Percentiles rank a stretch among this genome's conserved stretches.
phyloP scores from a whole-genome alignment of 2,888 invertebrate species.

The Druceiella hillmani region DNA sequence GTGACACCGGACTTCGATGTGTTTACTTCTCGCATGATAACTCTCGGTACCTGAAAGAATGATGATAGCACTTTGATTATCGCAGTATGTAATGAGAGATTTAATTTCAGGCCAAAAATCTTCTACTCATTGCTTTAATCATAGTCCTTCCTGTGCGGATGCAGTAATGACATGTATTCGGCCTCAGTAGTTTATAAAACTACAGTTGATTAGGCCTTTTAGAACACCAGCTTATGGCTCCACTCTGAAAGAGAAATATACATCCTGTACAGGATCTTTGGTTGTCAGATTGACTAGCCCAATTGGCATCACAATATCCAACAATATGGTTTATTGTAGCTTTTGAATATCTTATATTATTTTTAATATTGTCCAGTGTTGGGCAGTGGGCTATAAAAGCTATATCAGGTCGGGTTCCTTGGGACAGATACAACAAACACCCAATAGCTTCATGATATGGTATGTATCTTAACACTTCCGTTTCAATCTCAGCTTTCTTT shows the following conservation, averaged over 20 bases:
- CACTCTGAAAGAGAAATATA: too few relatives aligned
- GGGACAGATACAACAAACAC: slow-evolving; percentile 7
- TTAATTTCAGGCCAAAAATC: slow-evolving; percentile 12
- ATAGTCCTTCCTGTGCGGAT: slow-evolving; percentile 18
- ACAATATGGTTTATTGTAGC: too few relatives aligned
- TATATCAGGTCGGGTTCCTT: too few relatives aligned
- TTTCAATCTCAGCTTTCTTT: slow-evolving; percentile 7
- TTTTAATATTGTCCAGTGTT: too few relatives aligned
- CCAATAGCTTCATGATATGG: slow-evolving; percentile 12
- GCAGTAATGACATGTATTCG: slow-evolving; percentile 4
- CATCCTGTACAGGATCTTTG: too few relatives aligned
- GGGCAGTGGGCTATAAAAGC: too few relatives aligned
- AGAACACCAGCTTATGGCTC: too few relatives aligned
- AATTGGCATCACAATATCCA: too few relatives aligned
- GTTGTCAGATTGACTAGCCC: too few relatives aligned
- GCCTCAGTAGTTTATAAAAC: too few relatives aligned
- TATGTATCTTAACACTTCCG: slow-evolving; percentile 8
- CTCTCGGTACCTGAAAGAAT: slow-evolving; percentile 21
- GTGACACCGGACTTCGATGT: slow-evolving; percentile 23
- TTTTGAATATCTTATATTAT: too few relatives aligned
- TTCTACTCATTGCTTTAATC: slow-evolving; percentile 17
- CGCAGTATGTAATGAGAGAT: slow-evolving; percentile 21
- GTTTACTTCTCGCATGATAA: slow-evolving; percentile 22
- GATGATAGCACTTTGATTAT: slow-evolving; percentile 25
- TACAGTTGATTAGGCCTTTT: too few relatives aligned